Percentiles rank a stretch among this genome's conserved stretches.
Conservation (phyloP, 2,113 vertebrate species). For the Coptodon rendalli region DNA sequence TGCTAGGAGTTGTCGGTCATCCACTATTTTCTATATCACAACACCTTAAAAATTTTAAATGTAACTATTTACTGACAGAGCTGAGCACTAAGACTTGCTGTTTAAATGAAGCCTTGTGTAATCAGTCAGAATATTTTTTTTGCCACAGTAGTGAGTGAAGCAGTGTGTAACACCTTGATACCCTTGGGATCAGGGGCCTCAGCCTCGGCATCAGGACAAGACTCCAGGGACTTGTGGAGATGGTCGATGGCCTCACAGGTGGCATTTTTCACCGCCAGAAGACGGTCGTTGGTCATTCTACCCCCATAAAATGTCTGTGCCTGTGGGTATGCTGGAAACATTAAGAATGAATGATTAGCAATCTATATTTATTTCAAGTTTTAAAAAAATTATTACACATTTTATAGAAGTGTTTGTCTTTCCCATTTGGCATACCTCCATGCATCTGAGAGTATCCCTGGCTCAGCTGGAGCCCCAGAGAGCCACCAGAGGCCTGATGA, state of each 20-base stretch:
- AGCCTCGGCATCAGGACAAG: conserved; percentile 72
- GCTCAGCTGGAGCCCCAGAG: conserved; percentile 49
- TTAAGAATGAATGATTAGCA: not conserved
- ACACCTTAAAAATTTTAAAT: not conserved
- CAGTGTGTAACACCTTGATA: conserved; percentile 69
- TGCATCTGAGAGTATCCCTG: conserved; percentile 48
- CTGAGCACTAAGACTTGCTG: not conserved
- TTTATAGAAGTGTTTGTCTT: not conserved
- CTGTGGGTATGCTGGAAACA: conserved; percentile 44
- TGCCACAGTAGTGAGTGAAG: not conserved
- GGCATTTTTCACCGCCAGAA: conserved; percentile 72
- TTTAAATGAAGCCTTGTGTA: not conserved
- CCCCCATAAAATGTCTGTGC: conserved; percentile 72
- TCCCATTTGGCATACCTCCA: conserved; percentile 65
- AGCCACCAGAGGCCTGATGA: conserved; percentile 13
- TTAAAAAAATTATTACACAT: rapidly evolving
- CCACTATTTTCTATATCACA: not conserved
- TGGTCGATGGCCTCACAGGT: conserved; percentile 82
- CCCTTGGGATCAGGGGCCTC: conserved; percentile 78
- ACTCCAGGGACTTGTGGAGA: conserved; percentile 84
- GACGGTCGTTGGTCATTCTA: conserved; percentile 66
- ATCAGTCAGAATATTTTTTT: not conserved
- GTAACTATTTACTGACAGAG: not conserved
- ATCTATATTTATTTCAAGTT: not conserved
- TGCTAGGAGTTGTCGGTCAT: not conserved